Evolutionary conservation across 92 coral and sea anemone genomes (phyloP).

Genomic region (Parazoanthus darwini): DNA sequence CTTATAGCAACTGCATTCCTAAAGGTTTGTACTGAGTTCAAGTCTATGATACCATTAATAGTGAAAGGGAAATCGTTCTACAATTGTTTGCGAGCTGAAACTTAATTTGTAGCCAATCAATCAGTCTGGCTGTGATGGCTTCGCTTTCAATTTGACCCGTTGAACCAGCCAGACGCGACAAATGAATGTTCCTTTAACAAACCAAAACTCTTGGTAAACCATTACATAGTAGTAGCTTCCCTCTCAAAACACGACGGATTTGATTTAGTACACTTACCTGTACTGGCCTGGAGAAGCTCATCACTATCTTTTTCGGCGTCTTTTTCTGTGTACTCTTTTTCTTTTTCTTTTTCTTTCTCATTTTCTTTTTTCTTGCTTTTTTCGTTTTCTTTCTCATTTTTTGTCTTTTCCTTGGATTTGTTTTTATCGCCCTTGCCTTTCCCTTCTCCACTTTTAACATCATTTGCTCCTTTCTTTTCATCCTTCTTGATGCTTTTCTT

Average conservation of each 20-base stretch:
- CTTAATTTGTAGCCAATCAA: no score
- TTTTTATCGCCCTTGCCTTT: constrained; percentile 18
- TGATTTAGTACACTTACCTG: constrained; percentile 42
- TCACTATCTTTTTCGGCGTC: constrained; percentile 58
- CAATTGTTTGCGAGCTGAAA: no score
- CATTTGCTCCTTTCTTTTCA: constrained; percentile 3
- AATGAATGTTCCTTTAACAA: neutral
- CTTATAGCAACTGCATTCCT: no score
- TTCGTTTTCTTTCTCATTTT: constrained; percentile 46
- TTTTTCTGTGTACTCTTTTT: constrained; percentile 40
- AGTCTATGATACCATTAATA: no score
- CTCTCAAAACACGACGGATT: neutral
- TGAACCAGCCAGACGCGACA: neutral
- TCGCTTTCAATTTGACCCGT: neutral
- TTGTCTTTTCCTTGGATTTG: constrained; percentile 49
- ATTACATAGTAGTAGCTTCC: neutral
- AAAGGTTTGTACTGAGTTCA: no score
- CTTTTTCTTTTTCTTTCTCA: constrained; percentile 29
- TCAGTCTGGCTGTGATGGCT: no score
- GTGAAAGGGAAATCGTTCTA: no score
- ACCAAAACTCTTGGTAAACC: neutral
- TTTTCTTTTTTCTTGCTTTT: constrained; percentile 38
- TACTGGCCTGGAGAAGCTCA: constrained; percentile 61
- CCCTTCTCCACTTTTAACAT: constrained; percentile 44
- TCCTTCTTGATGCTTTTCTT: constrained; percentile 1